Evolutionary conservation across 2,888 invertebrate species (phyloP), one percentile per base, ranked within the genome.

Genomic region (Stenurella melanura): DNA sequence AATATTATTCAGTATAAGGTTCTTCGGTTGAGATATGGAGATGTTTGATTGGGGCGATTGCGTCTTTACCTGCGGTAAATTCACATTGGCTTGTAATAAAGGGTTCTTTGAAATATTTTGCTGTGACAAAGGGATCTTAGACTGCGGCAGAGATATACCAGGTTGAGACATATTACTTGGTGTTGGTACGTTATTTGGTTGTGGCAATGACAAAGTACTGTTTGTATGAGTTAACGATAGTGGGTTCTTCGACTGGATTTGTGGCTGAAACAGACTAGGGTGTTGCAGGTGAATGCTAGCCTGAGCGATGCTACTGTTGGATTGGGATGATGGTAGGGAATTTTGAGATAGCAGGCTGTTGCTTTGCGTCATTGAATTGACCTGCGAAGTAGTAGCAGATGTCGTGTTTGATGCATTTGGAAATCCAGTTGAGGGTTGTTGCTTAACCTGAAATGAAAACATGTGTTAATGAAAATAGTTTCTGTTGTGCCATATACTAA

Each of bases 361-460:
- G 73, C 66, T 78, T 64, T 76, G 80, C 34, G 78, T 19, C 54
- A 74, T 15, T 11, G 78, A 71, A 67, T 64, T 74, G 19, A 58
- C 70, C 75, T 76, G 76, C 58, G 72, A 38, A 63, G 67, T 61
- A 63, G 67, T 61, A n/a, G 70, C 57, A 60, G 73, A 60, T 57
- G 77, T 54, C 30, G 68, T 70, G 38, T 74, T 78, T 18, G 56
- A 54, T 61, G 63, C 10, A 67, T 60, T 69, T 63, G 60, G 17
- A 56, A 68, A 74, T 34, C 68, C 74, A 18, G 34, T 30, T 30
- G 50, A 42, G 7, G 74, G 15, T 42, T 74, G 73, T 56, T 81
- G 81, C 73, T 80, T 78, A 12, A 79, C 78, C 79, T 80, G 58
- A 18, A 79, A 80, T 58, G 54, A 73, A 72, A 71, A 75, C 1